Conservation (phyloP, 2,888 invertebrate species). For the Noctua pronuba region DNA sequence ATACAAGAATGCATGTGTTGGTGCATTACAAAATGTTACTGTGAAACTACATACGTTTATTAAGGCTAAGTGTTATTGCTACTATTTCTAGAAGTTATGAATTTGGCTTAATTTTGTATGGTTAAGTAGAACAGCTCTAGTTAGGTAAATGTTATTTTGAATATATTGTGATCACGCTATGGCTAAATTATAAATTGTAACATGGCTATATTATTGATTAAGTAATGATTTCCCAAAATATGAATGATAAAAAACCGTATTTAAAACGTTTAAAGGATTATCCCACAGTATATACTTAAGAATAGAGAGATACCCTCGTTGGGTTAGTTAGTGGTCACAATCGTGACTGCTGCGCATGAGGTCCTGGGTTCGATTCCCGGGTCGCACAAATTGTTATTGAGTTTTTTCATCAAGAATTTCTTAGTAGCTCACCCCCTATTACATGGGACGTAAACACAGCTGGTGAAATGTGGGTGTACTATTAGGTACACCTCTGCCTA, state of each 20-base stretch:
- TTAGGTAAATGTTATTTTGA: not conserved
- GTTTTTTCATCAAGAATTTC: too few relatives aligned
- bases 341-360: too few relatives aligned
- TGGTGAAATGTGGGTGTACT: too few relatives aligned
- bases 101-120: conserved; percentile 10
- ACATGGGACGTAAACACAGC: too few relatives aligned
- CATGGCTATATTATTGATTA: not conserved
- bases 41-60: conserved; percentile 24
- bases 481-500: too few relatives aligned
- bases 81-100: conserved; percentile 33
- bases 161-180: not conserved
- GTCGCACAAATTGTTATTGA: too few relatives aligned
- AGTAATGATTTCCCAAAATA: not conserved
- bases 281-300: too few relatives aligned
- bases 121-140: conserved; percentile 13
- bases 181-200: not conserved
- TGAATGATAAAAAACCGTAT: not conserved
- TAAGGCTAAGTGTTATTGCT: conserved; percentile 43
- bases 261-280: not conserved
- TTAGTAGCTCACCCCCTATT: too few relatives aligned
- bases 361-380: too few relatives aligned
- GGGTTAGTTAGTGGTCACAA: too few relatives aligned
- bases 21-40: conserved; percentile 48
- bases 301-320: too few relatives aligned
- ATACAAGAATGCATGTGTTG: conserved; percentile 35